A percentile compares a stretch with the other conserved stretches of the same genome.
Evolutionary conservation across 53 echinoderm and acorn worm genomes (phyloP).

Genomic region (Luidia sarsii): DNA sequence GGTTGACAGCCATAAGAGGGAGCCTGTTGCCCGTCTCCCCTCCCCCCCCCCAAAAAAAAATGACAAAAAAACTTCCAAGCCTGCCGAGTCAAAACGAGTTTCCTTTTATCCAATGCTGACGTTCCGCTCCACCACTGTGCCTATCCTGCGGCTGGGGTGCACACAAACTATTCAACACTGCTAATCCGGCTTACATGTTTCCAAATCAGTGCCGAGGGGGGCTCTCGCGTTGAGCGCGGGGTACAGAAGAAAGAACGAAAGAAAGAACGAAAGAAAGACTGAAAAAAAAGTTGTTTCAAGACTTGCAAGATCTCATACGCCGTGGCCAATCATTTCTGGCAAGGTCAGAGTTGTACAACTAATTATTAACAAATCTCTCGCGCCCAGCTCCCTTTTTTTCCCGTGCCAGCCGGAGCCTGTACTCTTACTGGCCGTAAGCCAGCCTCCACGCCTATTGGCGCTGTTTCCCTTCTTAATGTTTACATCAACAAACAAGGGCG

Average conservation of each 20-base stretch:
- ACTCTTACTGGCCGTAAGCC: slow-evolving; percentile 34
- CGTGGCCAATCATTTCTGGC: slow-evolving; percentile 25
- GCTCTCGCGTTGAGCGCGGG: too few species aligned
- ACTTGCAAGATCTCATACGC: slow-evolving; percentile 29
- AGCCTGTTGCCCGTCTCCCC: too few species aligned
- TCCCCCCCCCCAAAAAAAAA: too few species aligned
- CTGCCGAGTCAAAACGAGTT: not conserved
- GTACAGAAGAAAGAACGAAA: too few species aligned
- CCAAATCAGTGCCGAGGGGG: slow-evolving; percentile 29
- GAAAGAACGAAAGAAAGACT: not conserved
- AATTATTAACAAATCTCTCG: slow-evolving; percentile 56
- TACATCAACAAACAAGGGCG: slow-evolving; percentile 49
- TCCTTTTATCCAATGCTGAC: slow-evolving; percentile 16
- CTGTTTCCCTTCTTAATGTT: slow-evolving; percentile 57
- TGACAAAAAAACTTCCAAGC: too few species aligned
- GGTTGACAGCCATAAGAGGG: slow-evolving; percentile 22
- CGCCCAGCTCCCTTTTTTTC: not conserved
- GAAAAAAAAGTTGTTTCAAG: slow-evolving; percentile 31
- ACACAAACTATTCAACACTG: slow-evolving; percentile 13
- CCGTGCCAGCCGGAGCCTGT: not conserved
- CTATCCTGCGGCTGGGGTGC: too few species aligned
- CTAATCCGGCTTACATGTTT: slow-evolving; percentile 58
- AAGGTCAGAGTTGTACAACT: slow-evolving; percentile 53
- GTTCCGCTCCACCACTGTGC: too few species aligned
- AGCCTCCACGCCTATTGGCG: slow-evolving; percentile 21